Percentiles rank a stretch among this genome's conserved stretches.
Conservation (phyloP, 2,888 invertebrate species). For the Agriopis aurantiaria region DNA sequence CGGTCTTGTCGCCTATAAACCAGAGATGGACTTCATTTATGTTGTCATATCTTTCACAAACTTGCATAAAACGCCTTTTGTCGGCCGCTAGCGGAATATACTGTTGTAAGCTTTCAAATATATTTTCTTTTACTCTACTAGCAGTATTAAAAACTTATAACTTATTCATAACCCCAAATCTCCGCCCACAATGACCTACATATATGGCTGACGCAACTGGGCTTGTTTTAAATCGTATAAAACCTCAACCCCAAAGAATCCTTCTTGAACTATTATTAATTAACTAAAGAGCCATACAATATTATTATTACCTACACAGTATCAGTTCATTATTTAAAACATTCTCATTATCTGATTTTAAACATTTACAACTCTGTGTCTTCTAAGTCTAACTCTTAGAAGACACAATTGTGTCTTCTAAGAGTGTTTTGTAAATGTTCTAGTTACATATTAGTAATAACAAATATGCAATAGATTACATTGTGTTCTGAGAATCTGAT, state of each 20-base stretch:
- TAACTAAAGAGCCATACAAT: constrained; percentile 48
- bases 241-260: constrained; percentile 55
- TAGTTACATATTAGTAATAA: background rate
- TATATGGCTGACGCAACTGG: constrained; percentile 70
- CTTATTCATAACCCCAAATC: constrained; percentile 41
- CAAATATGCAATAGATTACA: background rate
- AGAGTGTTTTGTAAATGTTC: background rate
- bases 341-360: background rate
- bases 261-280: constrained; percentile 64
- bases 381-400: background rate
- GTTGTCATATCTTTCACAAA: no score
- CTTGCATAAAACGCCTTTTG: no score
- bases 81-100: background rate
- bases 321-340: background rate
- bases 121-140: background rate
- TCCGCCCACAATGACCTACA: constrained; percentile 47
- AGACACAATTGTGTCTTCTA: background rate
- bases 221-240: constrained; percentile 51
- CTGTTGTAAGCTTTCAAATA: background rate
- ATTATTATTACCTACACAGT: background rate
- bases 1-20: no score
- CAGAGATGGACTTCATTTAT: background rate
- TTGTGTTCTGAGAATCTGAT: background rate
- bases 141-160: constrained; percentile 20
- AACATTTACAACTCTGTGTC: no score